Evolutionary conservation across 2,888 invertebrate genomes (phyloP), one percentile per base, ranked within the genome.

Genomic region (Mythimna lalbum): DNA sequence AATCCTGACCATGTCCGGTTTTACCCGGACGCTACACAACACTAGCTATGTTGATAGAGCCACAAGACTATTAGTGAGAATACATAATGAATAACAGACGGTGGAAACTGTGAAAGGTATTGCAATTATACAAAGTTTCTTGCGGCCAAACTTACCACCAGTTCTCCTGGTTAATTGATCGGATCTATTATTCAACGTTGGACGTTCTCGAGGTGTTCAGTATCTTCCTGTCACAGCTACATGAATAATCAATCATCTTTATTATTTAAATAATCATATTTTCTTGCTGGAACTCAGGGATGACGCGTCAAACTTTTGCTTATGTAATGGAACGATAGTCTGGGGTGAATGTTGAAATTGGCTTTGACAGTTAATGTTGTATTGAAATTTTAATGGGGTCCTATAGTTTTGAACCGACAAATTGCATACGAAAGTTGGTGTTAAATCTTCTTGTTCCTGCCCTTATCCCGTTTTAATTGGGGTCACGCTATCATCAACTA

Each of bases 101-200:
- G 85, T 80, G 74, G 85, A 82, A 87, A 87, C 87, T 88, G 82
- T 63, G 87, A 86, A 88, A 88, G 89, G 88, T 90, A 89, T 89
- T 89, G 90, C 91, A 90, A 91, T 92, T 91, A 90, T 86, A 91
- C 86, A 85, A 91, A 92, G 88, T 89, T 89, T 83, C 84, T 77
- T 76, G 56, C 81, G 85, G 80, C 80, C 85, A 82, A 90, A 91
- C 88, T 92, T 88, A 79, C 85, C 82, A 80, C 81, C 86, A 81
- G 85, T 86, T 83, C 82, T 85, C 75, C 67, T 77, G 76, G 88
- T 90, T 93, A 94, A 93, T 94, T 93, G 92, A 93, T 93, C 91
- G 89, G 86, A 89, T 93, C 92, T 91, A 93, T 93, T 93, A 93
- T 93, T 93, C 93, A 92, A 84, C 83, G 81, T 78, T 83, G 82